Evolutionary conservation across 1,140 invertebrate genomes (phyloP), one percentile per base, ranked within the genome.

Genomic region (Heliothis subflexa): DNA sequence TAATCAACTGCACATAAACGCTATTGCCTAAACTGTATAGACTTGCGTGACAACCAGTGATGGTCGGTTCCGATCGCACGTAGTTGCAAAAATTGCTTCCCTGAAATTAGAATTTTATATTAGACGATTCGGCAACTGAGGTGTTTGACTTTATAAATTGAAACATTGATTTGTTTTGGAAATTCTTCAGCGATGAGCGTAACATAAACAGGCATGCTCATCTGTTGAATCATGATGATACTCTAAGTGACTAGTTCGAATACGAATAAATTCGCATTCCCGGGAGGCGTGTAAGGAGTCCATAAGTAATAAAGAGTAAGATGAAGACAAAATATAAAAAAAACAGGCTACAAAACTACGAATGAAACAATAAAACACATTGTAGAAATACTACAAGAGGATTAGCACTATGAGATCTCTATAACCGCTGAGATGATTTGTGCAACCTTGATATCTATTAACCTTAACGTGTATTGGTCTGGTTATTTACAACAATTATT

Each of bases 401-500:
- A 45, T 18, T 18, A 45, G 50, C 33, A 59, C 45, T 54, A 81
- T 80, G 47, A 78, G 45, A 79, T 47, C 68, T 79, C 40, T 77
- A 78, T 81, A 78, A 52, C 55, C 57, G 12, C 78, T 52, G 18
- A 54, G 79, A 83, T 84, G 80, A 85, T 85, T 83, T 70, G 79
- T 61, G 62, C 78, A 78, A 83, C 84, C 83, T 87, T 90, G 84
- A 83, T 74, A 49, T 70, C 79, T 77, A 83, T 87, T 86, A 83
- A 85, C 84, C 78, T 81, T 80, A 77, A 66, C 81, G 62, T 77
- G 64, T 75, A 64, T 59, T 81, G 85, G 85, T 82, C 82, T 79
- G 86, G 79, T 83, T 86, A 81, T 83, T 81, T 83, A 40, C 33
- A 78, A 64, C 78, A 55, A 84, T 84, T 79, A 77, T 79, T 78